Percentiles rank a stretch among this genome's conserved stretches.
Conservation (phyloP, 2,113 vertebrate genomes). For the Parus major region DNA sequence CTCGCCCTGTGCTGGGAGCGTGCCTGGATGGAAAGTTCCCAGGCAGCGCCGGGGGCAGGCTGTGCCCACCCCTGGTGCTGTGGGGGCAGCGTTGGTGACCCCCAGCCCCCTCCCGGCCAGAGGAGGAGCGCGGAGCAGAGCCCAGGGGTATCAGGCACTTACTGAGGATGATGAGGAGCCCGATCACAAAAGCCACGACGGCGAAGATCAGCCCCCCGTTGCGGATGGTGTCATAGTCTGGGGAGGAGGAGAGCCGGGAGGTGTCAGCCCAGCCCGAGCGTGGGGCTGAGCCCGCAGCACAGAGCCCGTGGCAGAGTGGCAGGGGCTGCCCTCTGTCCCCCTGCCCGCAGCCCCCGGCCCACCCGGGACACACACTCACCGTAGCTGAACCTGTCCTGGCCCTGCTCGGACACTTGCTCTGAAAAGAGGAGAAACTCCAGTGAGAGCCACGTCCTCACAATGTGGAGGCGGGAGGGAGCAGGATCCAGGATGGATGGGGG, state of each 20-base stretch:
- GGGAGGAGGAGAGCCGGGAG: background rate
- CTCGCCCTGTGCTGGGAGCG: background rate
- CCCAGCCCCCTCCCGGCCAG: background rate
- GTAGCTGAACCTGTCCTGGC: slow-evolving; percentile 52
- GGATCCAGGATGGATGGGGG: background rate
- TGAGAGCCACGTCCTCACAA: background rate
- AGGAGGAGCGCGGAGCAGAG: background rate
- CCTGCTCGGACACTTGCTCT: slow-evolving; percentile 31
- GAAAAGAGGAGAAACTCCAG: background rate
- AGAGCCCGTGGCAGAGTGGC: fast-evolving
- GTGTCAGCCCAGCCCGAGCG: fast-evolving
- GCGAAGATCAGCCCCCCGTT: slow-evolving; percentile 86
- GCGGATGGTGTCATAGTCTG: slow-evolving; percentile 82
- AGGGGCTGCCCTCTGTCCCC: background rate
- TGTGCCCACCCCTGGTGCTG: background rate
- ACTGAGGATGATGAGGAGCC: slow-evolving; percentile 84
- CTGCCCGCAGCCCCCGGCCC: background rate
- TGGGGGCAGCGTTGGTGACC: background rate
- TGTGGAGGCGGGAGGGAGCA: background rate
- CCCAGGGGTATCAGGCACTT: slow-evolving; percentile 13
- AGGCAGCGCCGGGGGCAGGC: background rate
- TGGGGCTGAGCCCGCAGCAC: background rate
- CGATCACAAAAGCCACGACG: slow-evolving; percentile 78
- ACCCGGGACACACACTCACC: background rate
- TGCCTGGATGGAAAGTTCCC: slow-evolving; percentile 4